Evolutionary conservation across 1,140 invertebrate species (phyloP), one percentile per base, ranked within the genome.

Genomic region (Pseudomyrmex gracilis): DNA sequence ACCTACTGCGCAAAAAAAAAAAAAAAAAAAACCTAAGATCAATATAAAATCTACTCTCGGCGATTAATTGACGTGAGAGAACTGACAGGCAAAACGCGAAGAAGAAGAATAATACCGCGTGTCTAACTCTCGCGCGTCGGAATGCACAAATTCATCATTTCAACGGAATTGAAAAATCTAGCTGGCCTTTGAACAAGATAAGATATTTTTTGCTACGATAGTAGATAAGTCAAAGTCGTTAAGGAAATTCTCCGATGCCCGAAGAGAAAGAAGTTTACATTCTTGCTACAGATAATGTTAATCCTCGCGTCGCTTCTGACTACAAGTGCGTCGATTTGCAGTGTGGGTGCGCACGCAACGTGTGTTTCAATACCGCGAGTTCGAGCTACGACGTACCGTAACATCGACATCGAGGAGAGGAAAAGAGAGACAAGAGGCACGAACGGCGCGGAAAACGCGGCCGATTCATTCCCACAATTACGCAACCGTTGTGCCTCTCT

Each of bases 391-490:
- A 43, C 60, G 60, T 20, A n/a, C 51, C 60, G 13, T 57, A 82
- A 49, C 43, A 24, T 70, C 55, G 74, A 66, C 17, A 43, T 85
- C 84, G 85, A 67, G 76, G 7, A 61, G 58, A 82, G 20, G 55
- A 63, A 80, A 60, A 53, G 24, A 60, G 67, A 73, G 34, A 34
- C 34, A 34, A 34, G 51, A 53, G n/a, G n/a, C 82, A 85, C 78
- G 84, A 86, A 87, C 82, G 73, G 66, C 63, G 43, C 67, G 86
- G 90, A 92, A 88, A 74, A 84, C 73, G 85, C 57, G 82, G 85
- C 87, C 89, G 83, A 90, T 90, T 90, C 89, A 86, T 93, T 93
- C 90, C 91, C 93, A 93, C 92, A 91, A 92, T 92, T 92, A 92
- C 90, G 88, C 86, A 92, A 92, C 82, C 87, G 13, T 45, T 34